Base-by-base conservation (phyloP, 64 coral and sea anemone genomes). In the Stichodactyla helianthus region DNA sequence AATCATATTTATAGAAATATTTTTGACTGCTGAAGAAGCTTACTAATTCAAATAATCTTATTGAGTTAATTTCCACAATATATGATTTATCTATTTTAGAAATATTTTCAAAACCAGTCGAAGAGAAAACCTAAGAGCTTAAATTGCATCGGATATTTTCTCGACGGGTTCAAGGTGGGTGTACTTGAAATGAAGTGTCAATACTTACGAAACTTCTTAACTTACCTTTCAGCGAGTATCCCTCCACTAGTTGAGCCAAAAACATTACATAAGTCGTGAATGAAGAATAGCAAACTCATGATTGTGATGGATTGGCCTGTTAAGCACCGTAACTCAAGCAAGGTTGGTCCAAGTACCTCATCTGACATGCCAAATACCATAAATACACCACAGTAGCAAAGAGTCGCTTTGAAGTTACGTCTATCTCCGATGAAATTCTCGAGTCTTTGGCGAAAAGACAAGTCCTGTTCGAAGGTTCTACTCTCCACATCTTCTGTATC, bases 361-460 rank as follows among this genome's bases (percentile, higher is more conserved):
- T 97, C 94, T 23, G 94, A 97, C 94, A 97, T 97, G 16, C 94
- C 94, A 85, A 97, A 97, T 51, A 97, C 94, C 94, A 93, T 93
- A 71, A 97, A 97, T 0, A 97, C 94, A 64, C 94, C 94, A n/a
- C 94, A 97, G 56, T 93, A 97, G 23, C 94, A 97, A 1, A 97
- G 70, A 18, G 94, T 93, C 25, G 91, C 88, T 77, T 93, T 89
- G 5, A 97, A 84, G 28, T 83, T 97, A 56, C 89, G 89, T 15
- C 87, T 86, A n/a, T 97, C 91, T 10, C 91, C 94, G 16, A 90
- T 68, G 52, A 89, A 74, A 50, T 88, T 80, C 16, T 87, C 74
- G 44, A 90, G 87, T 58, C 91, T 84, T 50, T 93, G 82, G 10
- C 85, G 86, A 31, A 97, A 57, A 11, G 91, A 83, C 79, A 77